Evolutionary conservation across 2,113 vertebrate genomes (phyloP).

Genomic region (Odontophorus gujanensis): DNA sequence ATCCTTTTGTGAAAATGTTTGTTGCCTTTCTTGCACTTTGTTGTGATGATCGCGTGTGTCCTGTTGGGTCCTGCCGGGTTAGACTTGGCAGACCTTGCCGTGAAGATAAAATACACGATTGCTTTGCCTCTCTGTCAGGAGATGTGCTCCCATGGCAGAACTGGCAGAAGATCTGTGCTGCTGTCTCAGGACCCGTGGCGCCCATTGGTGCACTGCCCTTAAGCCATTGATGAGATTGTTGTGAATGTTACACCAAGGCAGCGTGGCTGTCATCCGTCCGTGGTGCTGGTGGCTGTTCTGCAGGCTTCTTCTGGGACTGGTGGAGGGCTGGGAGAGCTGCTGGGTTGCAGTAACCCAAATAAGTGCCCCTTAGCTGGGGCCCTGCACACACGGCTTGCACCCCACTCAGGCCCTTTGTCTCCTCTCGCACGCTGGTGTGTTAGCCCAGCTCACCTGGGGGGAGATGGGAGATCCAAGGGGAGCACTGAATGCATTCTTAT

Average conservation of each 20-base stretch:
- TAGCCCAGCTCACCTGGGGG: conserved; percentile 33
- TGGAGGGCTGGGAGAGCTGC: not conserved
- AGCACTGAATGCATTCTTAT: not conserved
- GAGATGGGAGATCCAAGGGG: conserved; percentile 16
- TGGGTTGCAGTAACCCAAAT: not conserved
- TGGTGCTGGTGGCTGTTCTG: not conserved
- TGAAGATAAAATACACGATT: not conserved
- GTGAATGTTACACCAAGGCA: not conserved
- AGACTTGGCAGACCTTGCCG: not conserved
- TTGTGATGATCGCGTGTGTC: not conserved
- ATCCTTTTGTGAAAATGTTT: not conserved
- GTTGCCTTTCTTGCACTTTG: not conserved
- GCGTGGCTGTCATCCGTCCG: not conserved
- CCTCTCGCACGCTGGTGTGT: not conserved
- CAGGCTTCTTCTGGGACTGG: not conserved
- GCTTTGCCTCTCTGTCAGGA: not conserved
- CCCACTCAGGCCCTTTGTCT: not conserved
- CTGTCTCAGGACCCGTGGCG: too few relatives aligned
- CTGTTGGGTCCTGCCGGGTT: not conserved
- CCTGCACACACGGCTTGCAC: not conserved
- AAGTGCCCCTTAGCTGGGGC: not conserved
- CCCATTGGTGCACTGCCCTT: not conserved
- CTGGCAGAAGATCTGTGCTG: not conserved
- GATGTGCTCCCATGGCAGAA: not conserved
- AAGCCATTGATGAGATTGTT: not conserved